Evolutionary conservation across 2,113 vertebrate species (phyloP).

Genomic region (Sinocyclocheilus anophthalmus): DNA sequence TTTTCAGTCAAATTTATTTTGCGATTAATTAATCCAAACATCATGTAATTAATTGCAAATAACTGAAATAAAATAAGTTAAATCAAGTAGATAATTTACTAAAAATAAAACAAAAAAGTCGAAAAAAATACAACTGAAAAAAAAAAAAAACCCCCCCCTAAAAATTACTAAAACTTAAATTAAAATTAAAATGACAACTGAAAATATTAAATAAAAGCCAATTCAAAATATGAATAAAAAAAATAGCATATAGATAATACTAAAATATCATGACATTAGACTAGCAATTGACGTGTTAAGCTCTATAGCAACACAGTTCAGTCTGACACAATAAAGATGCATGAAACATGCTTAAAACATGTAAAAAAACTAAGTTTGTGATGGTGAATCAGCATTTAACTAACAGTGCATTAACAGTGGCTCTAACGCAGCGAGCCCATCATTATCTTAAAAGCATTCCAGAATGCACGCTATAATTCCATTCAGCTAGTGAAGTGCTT

Average conservation of each 20-base stretch:
- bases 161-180: not conserved
- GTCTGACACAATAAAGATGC: not conserved
- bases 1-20: too few species aligned
- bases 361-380: conserved; percentile 19
- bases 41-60: too few species aligned
- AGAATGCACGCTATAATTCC: conserved; percentile 23
- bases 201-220: too few species aligned
- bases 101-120: not conserved
- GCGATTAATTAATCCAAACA: too few species aligned
- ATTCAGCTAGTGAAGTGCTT: conserved; percentile 45
- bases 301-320: too few species aligned
- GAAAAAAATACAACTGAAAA: too few species aligned
- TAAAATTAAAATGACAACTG: not conserved
- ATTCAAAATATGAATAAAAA: not conserved
- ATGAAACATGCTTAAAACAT: not conserved
- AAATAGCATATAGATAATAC: not conserved
- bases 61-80: not conserved
- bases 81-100: not conserved
- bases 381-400: conserved; percentile 29
- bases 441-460: conserved; percentile 56
- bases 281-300: not conserved
- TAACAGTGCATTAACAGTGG: not conserved
- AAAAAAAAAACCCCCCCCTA: too few species aligned
- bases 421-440: conserved; percentile 25
- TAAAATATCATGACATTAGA: not conserved